These are phyloP conservation scores for Opisthograptis luteolata DNA, from an alignment of 2,888 invertebrate species.

Conservation along the genomic window DNA sequence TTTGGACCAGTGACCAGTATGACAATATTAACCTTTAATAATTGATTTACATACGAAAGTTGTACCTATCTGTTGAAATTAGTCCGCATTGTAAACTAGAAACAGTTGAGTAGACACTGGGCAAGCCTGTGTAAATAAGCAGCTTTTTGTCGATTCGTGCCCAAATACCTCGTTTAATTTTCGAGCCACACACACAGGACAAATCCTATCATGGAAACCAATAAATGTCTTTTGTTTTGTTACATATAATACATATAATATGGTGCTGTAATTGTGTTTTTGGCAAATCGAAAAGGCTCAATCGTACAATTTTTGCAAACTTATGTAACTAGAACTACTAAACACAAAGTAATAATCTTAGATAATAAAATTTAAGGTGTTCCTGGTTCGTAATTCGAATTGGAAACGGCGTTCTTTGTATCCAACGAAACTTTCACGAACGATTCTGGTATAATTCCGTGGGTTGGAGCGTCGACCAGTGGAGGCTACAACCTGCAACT, in stretches of 20 bases:
- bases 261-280: too few relatives aligned
- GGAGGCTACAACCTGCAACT: slow-evolving; percentile 30
- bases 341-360: too few relatives aligned
- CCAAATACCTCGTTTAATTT: background rate
- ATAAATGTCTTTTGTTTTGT: background rate
- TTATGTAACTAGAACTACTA: too few relatives aligned
- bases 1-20: too few relatives aligned
- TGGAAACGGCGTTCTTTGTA: background rate
- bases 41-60: background rate
- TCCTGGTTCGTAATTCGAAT: background rate
- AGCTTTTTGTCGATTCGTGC: slow-evolving; percentile 4
- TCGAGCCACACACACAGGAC: background rate
- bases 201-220: too few relatives aligned
- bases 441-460: background rate
- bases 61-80: background rate
- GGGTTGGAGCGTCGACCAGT: background rate
- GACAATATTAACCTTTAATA: background rate
- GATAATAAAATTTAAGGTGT: too few relatives aligned
- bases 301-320: too few relatives aligned
- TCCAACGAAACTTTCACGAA: background rate
- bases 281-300: too few relatives aligned
- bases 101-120: background rate
- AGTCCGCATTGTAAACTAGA: background rate
- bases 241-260: background rate
- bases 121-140: background rate